A percentile compares a stretch with the other conserved stretches of the same genome.
These are phyloP conservation scores for Hyposoter dolosus DNA, from an alignment of 2,888 invertebrate species.

Conservation along the genomic window DNA sequence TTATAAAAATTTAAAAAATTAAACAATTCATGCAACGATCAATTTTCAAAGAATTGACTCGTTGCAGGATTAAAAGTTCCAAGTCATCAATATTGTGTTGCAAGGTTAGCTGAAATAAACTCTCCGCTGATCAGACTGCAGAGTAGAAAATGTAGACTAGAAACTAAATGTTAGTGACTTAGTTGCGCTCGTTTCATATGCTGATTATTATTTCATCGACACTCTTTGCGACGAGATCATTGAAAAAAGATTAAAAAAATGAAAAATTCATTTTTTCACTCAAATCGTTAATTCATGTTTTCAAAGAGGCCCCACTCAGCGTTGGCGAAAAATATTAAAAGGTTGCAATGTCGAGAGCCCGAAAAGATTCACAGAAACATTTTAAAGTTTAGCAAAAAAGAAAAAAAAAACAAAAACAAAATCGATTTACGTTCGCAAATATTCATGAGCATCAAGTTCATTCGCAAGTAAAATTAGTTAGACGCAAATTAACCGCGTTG, in stretches of 20 bases:
- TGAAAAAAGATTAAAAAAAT: neutral
- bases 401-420: too few species aligned
- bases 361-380: too few species aligned
- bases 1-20: conserved; percentile 3
- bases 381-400: too few species aligned
- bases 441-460: neutral
- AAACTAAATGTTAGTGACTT: neutral
- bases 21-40: conserved; percentile 12
- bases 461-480: neutral
- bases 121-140: conserved; percentile 2
- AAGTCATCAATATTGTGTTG: conserved; percentile 9
- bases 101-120: conserved; percentile 25
- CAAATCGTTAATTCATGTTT: neutral
- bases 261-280: neutral
- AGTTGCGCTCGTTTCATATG: neutral
- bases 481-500: neutral
- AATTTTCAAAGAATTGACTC: conserved; percentile 11
- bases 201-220: neutral
- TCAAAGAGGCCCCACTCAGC: too few species aligned
- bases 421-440: neutral
- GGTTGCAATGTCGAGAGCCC: too few species aligned
- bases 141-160: conserved; percentile 32
- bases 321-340: too few species aligned
- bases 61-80: conserved; percentile 7
- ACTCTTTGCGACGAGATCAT: neutral